Percentiles rank a stretch among this genome's conserved stretches.
These are phyloP conservation scores for Caretta caretta DNA, from an alignment of 2,113 vertebrate species.

Conservation along the genomic window DNA sequence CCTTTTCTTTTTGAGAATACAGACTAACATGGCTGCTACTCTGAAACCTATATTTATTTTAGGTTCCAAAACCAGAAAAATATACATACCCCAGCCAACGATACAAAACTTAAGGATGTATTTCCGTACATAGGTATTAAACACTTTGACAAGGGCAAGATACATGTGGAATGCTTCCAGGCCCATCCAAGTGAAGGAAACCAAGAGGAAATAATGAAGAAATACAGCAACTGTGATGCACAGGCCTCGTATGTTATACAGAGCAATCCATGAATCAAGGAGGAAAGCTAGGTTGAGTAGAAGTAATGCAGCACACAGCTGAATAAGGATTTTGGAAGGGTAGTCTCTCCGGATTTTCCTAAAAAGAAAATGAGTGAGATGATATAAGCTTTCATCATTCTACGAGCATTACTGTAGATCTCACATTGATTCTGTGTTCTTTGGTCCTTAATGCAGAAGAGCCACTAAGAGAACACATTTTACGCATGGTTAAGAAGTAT, in stretches of 20 bases:
- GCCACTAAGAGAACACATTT: accelerated
- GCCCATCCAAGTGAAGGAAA: constrained; percentile 97
- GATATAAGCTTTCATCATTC: background rate
- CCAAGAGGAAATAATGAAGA: constrained; percentile 96
- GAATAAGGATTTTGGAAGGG: constrained; percentile 96
- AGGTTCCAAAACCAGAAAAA: background rate
- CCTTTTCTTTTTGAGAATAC: too few relatives aligned
- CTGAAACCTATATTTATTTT: background rate
- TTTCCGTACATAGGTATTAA: constrained; percentile 90
- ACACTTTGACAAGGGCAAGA: constrained; percentile 93
- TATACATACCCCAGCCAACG: constrained; percentile 92
- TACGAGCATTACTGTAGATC: background rate
- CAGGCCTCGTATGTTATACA: constrained; percentile 79
- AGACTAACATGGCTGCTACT: too few relatives aligned
- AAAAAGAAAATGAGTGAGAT: constrained; percentile 41
- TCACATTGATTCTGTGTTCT: background rate
- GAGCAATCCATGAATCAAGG: constrained; percentile 91
- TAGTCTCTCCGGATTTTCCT: constrained; percentile 95
- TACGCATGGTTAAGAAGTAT: background rate
- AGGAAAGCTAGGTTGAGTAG: constrained; percentile 92
- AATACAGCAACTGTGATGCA: constrained; percentile 93
- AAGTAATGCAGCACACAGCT: constrained; percentile 90
- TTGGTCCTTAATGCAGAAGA: background rate
- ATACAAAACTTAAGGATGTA: constrained; percentile 96
- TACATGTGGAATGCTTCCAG: constrained; percentile 99